Percentiles rank a stretch among this genome's conserved stretches.
Evolutionary conservation across 2,888 invertebrate species (phyloP).

Genomic region (Tiliacea aurago): DNA sequence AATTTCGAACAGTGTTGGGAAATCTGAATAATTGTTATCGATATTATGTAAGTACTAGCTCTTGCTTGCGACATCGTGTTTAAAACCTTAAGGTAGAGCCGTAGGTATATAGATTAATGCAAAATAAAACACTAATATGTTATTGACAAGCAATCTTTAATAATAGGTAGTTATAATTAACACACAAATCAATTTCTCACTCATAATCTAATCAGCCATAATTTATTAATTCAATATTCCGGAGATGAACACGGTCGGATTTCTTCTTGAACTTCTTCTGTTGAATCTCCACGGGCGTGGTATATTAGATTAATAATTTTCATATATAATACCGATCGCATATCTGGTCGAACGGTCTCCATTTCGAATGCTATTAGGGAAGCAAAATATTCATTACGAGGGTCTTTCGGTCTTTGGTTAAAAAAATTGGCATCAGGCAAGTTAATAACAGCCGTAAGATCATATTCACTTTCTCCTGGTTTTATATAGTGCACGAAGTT

Average conservation of each 20-base stretch:
- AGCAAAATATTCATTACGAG: slow-evolving; percentile 23
- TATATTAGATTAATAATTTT: slow-evolving; percentile 26
- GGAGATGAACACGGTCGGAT: slow-evolving; percentile 7
- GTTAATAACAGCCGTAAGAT: slow-evolving; percentile 27
- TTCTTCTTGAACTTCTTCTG: slow-evolving; percentile 1
- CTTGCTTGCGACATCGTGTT: background rate
- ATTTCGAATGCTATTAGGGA: slow-evolving; percentile 25
- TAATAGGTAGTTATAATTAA: background rate
- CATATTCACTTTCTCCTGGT: slow-evolving; percentile 10
- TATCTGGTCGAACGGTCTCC: slow-evolving; percentile 23
- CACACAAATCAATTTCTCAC: too few species aligned
- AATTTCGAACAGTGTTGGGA: too few species aligned
- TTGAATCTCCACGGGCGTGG: slow-evolving; percentile 32
- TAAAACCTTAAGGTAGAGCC: too few species aligned
- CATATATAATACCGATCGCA: slow-evolving; percentile 19
- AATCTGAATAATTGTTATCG: too few species aligned
- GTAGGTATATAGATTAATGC: background rate
- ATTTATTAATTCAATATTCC: background rate
- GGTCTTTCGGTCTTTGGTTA: slow-evolving; percentile 21
- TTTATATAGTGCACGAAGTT: slow-evolving; percentile 1
- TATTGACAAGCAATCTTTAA: slow-evolving; percentile 4
- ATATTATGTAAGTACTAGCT: background rate
- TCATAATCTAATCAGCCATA: background rate
- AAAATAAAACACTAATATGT: slow-evolving; percentile 1
- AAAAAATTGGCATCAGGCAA: slow-evolving; percentile 17